A percentile compares a stretch with the other conserved stretches of the same genome.
Evolutionary conservation across 2,113 vertebrate species (phyloP).

Genomic region (Paradoxurus hermaphroditus): DNA sequence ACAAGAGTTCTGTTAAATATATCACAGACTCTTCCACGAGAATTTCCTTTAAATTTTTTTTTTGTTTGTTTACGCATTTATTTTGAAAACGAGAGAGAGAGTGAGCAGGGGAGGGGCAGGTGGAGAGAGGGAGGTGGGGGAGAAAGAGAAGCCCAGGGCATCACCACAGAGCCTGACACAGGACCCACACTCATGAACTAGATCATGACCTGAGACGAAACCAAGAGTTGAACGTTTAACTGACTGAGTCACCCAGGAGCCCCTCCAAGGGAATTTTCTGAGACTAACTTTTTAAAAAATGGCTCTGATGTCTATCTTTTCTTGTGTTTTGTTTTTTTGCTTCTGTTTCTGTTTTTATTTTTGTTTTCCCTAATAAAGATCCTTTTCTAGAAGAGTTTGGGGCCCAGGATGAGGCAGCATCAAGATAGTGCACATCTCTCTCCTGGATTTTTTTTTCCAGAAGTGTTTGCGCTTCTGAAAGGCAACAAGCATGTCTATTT

Average conservation of each 20-base stretch:
- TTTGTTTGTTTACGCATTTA: too few relatives aligned
- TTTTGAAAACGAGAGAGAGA: too few relatives aligned
- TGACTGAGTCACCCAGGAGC: too few relatives aligned
- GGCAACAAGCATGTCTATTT: slow-evolving; percentile 38
- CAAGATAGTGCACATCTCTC: not conserved
- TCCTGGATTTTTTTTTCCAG: not conserved
- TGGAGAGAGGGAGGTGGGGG: too few relatives aligned
- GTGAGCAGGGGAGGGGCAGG: too few relatives aligned
- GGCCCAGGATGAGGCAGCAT: not conserved
- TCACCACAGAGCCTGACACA: too few relatives aligned
- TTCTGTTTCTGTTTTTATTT: not conserved
- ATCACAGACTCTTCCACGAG: not conserved
- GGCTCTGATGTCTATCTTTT: not conserved
- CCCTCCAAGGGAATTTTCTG: not conserved
- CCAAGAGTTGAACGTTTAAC: too few relatives aligned
- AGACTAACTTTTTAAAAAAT: not conserved
- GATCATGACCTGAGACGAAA: too few relatives aligned
- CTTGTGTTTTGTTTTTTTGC: too few relatives aligned
- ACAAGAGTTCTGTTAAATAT: not conserved
- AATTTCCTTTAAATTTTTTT: too few relatives aligned
- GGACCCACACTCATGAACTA: too few relatives aligned
- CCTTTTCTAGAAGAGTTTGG: not conserved
- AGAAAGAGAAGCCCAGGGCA: too few relatives aligned
- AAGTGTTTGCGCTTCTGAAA: slow-evolving; percentile 23
- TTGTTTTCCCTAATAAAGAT: not conserved